Evolutionary conservation across 2,113 vertebrate species (phyloP), one percentile per base, ranked within the genome.

Genomic region (Lonchura striata): DNA sequence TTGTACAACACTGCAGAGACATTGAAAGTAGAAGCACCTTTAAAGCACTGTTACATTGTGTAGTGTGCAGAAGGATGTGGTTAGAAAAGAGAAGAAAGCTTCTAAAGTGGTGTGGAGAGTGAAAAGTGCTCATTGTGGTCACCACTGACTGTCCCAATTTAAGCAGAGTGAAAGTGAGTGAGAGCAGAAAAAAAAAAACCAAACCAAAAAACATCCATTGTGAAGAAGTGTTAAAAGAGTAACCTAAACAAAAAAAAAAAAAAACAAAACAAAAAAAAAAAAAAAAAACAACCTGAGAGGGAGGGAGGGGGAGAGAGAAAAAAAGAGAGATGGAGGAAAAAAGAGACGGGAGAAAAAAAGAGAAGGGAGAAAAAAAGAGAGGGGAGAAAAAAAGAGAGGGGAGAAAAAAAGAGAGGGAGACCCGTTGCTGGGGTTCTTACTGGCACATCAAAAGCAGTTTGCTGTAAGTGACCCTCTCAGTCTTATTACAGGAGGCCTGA

Each of bases 291-390:
- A n/a, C n/a, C n/a, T n/a, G n/a, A n/a, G 7, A 3, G 11, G 10
- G 17, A 11, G 18, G 2, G 6, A 7, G 13, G 3, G 6, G 11
- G 41, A 1, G 1, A 16, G 7, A 6, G 2, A 8, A 5, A 6
- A n/a, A 17, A 4, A 4, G 6, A 44, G 4, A 22, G 7, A 19
- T 11, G 17, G 17, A 44, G 31, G 11, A 8, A 39, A 39, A 39
- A 39, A 22, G 20, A 35, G 17, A n/a, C n/a, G n/a, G n/a, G n/a
- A n/a, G 18, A 60, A 2, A 24, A 15, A 10, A 18, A 37, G 8
- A 6, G 17, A 17, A n/a, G n/a, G n/a, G n/a, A n/a, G 18, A 60
- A 2, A 24, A 15, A 10, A 18, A 37, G 8, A 6, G 17, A 17
- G 13, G 13, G 8, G 20, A 30, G 9, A 7, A 12, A 42, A 72